Evolutionary conservation across 2,113 vertebrate genomes (phyloP).

Genomic region (Alligator mississippiensis): DNA sequence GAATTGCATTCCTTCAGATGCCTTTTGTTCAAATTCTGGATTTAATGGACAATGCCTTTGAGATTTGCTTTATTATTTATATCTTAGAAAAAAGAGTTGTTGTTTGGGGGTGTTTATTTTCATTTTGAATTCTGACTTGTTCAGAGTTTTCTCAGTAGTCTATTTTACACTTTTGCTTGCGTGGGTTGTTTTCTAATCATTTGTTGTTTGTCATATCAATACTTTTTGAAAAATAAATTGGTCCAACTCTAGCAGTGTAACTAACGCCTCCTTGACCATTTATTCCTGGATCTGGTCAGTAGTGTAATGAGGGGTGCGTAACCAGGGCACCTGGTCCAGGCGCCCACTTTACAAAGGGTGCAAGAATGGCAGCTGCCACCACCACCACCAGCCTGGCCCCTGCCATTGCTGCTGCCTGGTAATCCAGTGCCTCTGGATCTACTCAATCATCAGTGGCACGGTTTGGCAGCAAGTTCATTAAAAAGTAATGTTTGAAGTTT

Average conservation of each 20-base stretch:
- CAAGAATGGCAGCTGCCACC: too few relatives aligned
- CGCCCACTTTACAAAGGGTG: too few relatives aligned
- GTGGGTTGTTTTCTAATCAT: conserved; percentile 10
- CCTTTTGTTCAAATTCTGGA: not conserved
- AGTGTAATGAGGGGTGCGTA: too few relatives aligned
- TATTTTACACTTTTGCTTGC: conserved; percentile 6
- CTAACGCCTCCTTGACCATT: not conserved
- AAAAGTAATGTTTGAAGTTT: not conserved
- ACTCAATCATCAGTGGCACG: conserved; percentile 36
- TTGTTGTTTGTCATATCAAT: conserved; percentile 11
- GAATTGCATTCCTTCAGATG: not conserved
- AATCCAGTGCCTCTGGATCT: not conserved
- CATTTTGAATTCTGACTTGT: conserved; percentile 1
- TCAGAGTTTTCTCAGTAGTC: not conserved
- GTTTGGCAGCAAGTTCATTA: conserved; percentile 3
- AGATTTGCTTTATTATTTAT: not conserved
- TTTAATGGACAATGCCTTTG: conserved; percentile 12
- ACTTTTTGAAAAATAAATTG: conserved; percentile 17
- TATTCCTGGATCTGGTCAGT: conserved; percentile 39
- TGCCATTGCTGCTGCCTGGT: too few relatives aligned
- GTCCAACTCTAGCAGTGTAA: conserved; percentile 4
- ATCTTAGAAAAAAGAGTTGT: not conserved
- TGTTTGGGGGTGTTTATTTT: not conserved
- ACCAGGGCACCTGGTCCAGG: too few relatives aligned
- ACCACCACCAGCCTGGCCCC: too few relatives aligned